These are phyloP conservation scores for Diabrotica virgifera DNA, from an alignment of 1,140 invertebrate species.

Conservation along the genomic window DNA sequence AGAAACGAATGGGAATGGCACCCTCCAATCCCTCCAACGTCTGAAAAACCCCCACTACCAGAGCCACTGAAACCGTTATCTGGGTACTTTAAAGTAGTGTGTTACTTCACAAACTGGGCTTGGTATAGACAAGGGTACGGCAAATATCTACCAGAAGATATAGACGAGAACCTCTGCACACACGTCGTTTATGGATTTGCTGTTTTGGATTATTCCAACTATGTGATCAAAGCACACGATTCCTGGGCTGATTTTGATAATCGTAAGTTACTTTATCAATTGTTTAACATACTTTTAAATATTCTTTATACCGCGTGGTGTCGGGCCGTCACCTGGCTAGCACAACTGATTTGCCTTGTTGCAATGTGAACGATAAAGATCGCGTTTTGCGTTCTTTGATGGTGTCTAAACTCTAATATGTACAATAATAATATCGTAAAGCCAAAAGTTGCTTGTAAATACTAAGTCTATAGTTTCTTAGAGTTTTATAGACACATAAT, in stretches of 20 bases:
- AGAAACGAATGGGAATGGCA: constrained; percentile 36
- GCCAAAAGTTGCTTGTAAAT: too few species aligned
- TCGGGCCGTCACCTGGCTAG: too few species aligned
- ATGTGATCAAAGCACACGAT: constrained; percentile 80
- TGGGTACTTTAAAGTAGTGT: constrained; percentile 70
- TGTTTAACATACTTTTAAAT: too few species aligned
- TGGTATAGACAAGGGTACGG: constrained; percentile 83
- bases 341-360: too few species aligned
- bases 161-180: constrained; percentile 82
- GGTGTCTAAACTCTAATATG: too few species aligned
- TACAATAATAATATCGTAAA: too few species aligned
- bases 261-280: constrained; percentile 60
- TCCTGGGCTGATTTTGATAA: constrained; percentile 88
- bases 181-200: constrained; percentile 92
- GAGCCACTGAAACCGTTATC: constrained; percentile 42
- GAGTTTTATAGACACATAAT: too few species aligned
- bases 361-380: too few species aligned
- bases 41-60: constrained; percentile 33
- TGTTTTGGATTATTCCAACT: constrained; percentile 72
- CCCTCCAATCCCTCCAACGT: constrained; percentile 38
- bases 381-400: too few species aligned
- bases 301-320: too few species aligned
- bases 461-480: too few species aligned
- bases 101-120: constrained; percentile 94
- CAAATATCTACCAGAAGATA: constrained; percentile 79